phyloP scores from a whole-genome alignment of 1,140 invertebrate genomes.

The Temnothorax longispinosus region DNA sequence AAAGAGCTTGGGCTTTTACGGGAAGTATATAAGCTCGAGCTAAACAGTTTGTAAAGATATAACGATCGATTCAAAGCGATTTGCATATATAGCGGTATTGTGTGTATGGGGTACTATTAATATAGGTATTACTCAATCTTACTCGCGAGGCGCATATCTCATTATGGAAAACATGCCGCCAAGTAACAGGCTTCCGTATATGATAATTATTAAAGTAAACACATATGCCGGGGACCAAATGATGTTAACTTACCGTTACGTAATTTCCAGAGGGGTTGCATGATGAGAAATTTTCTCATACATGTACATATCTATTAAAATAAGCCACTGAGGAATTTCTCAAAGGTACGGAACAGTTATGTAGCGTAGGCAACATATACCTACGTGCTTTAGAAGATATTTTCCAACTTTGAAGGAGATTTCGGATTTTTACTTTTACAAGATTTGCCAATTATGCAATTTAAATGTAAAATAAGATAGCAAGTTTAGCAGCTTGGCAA shows the following conservation, averaged over 20 bases:
- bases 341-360: neutral
- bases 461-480: neutral
- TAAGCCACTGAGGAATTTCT: conserved; percentile 37
- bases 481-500: neutral
- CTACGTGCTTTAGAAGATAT: conserved; percentile 12
- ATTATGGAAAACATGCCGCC: conserved; percentile 25
- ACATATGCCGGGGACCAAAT: conserved; percentile 53
- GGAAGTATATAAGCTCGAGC: conserved; percentile 13
- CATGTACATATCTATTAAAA: conserved; percentile 33
- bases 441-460: conserved; percentile 31
- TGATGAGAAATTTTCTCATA: conserved; percentile 39
- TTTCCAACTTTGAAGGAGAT: conserved; percentile 33
- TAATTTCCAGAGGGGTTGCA: conserved; percentile 40
- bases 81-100: conserved; percentile 21
- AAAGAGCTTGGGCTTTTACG: conserved; percentile 9
- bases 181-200: conserved; percentile 40
- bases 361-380: conserved; percentile 12
- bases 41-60: conserved; percentile 19
- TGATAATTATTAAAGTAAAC: conserved; percentile 51
- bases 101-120: conserved; percentile 3
- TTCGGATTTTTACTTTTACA: conserved; percentile 9
- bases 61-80: conserved; percentile 27
- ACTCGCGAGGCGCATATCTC: conserved; percentile 19
- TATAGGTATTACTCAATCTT: conserved; percentile 36
- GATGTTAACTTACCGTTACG: conserved; percentile 37